Evolutionary conservation across 1,140 invertebrate genomes (phyloP).

Genomic region (Atopsyche davidsoni): DNA sequence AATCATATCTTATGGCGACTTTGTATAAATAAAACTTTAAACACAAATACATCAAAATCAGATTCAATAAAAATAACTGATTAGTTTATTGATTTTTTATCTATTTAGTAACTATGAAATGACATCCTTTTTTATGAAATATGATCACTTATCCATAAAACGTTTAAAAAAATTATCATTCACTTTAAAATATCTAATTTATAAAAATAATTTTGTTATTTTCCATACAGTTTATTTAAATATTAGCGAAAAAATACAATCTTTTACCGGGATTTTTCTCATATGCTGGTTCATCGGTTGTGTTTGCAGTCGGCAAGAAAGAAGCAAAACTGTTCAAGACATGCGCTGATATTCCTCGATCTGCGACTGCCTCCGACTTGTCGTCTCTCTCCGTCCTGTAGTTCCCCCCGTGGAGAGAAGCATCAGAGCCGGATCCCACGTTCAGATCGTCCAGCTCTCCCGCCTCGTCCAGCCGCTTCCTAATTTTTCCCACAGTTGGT

Average conservation of each 20-base stretch:
- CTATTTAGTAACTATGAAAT: no score
- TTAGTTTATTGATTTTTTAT: no score
- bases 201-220: neutral
- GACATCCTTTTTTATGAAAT: no score
- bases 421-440: neutral
- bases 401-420: conserved; percentile 15
- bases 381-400: conserved; percentile 15
- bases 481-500: conserved; percentile 2
- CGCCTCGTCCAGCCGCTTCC: conserved; percentile 1
- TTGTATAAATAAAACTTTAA: no score
- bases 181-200: neutral
- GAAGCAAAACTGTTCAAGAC: conserved; percentile 24
- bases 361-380: conserved; percentile 1
- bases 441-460: conserved; percentile 15
- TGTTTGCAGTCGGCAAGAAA: conserved; percentile 13
- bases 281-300: conserved; percentile 9
- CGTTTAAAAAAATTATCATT: neutral
- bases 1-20: no score
- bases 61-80: no score
- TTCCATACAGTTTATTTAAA: neutral
- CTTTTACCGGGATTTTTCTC: conserved; percentile 29
- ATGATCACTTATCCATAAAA: no score
- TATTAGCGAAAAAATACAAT: conserved; percentile 24
- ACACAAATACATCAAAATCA: no score
- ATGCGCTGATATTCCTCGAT: conserved; percentile 21